Percentiles rank a stretch among this genome's conserved stretches.
These are phyloP conservation scores for Sakesphorus luctuosus DNA, from an alignment of 2,113 vertebrate genomes.

Conservation along the genomic window DNA sequence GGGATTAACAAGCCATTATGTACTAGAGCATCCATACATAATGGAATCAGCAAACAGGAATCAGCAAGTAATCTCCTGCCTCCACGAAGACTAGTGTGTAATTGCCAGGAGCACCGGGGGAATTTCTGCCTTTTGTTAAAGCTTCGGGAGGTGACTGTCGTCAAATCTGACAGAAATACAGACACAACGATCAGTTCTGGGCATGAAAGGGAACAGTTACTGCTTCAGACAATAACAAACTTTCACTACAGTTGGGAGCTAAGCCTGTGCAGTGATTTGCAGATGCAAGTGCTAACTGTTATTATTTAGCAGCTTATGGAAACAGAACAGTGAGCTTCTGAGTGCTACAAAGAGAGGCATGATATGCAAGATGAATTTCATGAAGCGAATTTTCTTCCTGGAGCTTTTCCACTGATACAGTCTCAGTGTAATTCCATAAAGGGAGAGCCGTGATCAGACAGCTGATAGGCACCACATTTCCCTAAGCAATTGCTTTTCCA, in stretches of 20 bases:
- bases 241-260: background rate
- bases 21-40: conserved; percentile 15
- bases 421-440: conserved; percentile 7
- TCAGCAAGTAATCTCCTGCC: conserved; percentile 47
- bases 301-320: conserved; percentile 2
- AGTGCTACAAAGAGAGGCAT: background rate
- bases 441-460: background rate
- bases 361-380: conserved; percentile 38
- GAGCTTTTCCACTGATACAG: background rate
- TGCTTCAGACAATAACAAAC: conserved; percentile 13
- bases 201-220: background rate
- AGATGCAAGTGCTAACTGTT: background rate
- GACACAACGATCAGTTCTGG: background rate
- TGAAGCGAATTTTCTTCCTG: background rate
- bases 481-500: background rate
- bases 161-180: conserved; percentile 11
- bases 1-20: conserved; percentile 44
- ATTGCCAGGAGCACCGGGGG: conserved; percentile 39
- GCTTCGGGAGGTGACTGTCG: background rate
- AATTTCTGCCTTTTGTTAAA: conserved; percentile 53
- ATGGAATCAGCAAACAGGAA: conserved; percentile 56
- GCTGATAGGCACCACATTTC: background rate
- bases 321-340: background rate
- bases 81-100: background rate
- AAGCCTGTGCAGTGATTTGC: background rate